Base-by-base conservation (phyloP, 2,113 vertebrate species). In the Syngnathus typhle region DNA sequence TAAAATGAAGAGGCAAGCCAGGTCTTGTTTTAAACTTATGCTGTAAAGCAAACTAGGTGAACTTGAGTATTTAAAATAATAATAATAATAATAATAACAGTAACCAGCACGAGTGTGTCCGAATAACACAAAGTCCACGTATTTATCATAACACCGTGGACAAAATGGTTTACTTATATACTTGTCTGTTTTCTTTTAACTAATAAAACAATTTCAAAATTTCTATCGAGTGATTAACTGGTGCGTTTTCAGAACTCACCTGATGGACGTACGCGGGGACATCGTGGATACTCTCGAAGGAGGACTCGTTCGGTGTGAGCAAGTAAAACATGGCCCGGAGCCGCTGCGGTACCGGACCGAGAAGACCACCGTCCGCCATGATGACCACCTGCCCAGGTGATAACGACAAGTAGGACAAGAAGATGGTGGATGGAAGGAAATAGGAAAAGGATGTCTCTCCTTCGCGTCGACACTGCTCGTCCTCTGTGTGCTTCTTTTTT, bases 231-330 rank as follows among this genome's bases (percentile, higher is more conserved):
- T 38, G 15, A 56, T 58, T 32, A 10, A n/a, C 11, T 15, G 6
- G 46, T 52, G 52, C 12, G 64, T 38, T 55, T 55, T 15, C 1
- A 15, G 37, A 32, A 83, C 89, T 66, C 84, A 98, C 94, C 95
- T 97, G 88, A n/a, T 93, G 74, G 13, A 95, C 86, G 67, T 95
- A 98, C 67, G 84, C 81, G 3, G 94, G 94, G 12, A 96, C 94
- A 38, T 95, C 92, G 38, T 93, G 89, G 49, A 93, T 13, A 1
- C 67, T 84, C 73, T 87, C 64, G 78, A 94, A 98, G 5, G 90
- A 88, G 2, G 93, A 92, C 74, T 96, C 93, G 2, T 83, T 91
- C 41, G 94, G 93, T 1, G 88, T 87, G 77, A 98, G 79, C 63
- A 79, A 73, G 59, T 91, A 92, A 69, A 98, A 94, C 72, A 97